phyloP scores from a whole-genome alignment of 2,888 invertebrate genomes.

The Brachypterus glaber region DNA sequence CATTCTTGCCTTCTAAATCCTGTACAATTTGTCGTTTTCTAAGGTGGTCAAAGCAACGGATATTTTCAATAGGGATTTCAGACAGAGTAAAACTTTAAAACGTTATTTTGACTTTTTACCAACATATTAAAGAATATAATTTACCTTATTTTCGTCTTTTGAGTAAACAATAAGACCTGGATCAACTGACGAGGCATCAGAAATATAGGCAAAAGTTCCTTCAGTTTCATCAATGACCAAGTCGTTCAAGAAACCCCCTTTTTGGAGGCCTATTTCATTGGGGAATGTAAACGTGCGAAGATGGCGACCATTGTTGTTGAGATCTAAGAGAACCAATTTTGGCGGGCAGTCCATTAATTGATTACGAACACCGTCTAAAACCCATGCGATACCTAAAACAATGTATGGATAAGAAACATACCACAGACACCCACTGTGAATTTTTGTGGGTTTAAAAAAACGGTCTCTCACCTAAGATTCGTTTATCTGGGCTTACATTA shows the following conservation, averaged over 20 bases:
- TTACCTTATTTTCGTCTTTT: constrained; percentile 46
- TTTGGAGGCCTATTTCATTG: constrained; percentile 45
- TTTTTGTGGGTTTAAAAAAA: too few relatives aligned
- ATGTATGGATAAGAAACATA: too few relatives aligned
- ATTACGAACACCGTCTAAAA: constrained; percentile 57
- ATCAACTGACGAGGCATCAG: constrained; percentile 55
- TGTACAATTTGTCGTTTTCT: too few relatives aligned
- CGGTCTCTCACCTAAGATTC: too few relatives aligned
- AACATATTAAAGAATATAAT: too few relatives aligned
- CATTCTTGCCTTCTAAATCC: too few relatives aligned
- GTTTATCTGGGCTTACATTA: too few relatives aligned
- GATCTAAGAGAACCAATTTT: constrained; percentile 56
- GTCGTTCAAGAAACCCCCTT: constrained; percentile 56
- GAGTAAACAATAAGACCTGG: constrained; percentile 65
- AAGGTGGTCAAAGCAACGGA: too few relatives aligned
- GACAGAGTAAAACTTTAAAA: too few relatives aligned
- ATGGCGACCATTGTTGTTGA: constrained; percentile 49
- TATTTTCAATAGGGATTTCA: too few relatives aligned
- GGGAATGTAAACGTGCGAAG: constrained; percentile 54
- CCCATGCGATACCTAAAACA: constrained; percentile 63
- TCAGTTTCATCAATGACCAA: constrained; percentile 60
- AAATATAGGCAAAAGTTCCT: constrained; percentile 60
- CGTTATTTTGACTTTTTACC: too few relatives aligned
- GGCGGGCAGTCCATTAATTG: constrained; percentile 55
- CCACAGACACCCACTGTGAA: too few relatives aligned